phyloP scores from a whole-genome alignment of 2,888 invertebrate species.

The Ditylenchus weischeri region DNA sequence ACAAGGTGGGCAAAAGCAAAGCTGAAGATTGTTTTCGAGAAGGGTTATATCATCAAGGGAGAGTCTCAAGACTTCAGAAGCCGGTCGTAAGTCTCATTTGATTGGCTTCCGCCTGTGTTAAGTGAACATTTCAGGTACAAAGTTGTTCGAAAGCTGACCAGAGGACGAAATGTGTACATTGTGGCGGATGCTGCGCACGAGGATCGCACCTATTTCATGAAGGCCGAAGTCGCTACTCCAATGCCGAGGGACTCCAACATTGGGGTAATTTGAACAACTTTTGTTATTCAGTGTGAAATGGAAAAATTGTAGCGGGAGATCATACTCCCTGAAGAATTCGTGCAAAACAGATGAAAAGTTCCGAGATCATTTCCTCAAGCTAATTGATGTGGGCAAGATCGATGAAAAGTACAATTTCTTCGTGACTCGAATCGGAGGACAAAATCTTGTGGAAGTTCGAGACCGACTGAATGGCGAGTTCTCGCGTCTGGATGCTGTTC shows the following conservation, averaged over 20 bases:
- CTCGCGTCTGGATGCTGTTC: not conserved
- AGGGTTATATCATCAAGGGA: too few species aligned
- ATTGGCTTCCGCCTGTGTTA: too few species aligned
- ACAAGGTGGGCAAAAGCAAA: too few species aligned
- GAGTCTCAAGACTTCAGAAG: too few species aligned
- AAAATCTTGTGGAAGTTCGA: not conserved
- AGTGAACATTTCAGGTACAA: not conserved
- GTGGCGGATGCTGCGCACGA: not conserved
- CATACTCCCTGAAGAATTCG: not conserved
- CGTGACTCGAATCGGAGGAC: not conserved
- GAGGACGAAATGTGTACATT: not conserved
- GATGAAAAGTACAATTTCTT: not conserved
- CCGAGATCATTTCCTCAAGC: slow-evolving; percentile 8
- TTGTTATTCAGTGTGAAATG: not conserved
- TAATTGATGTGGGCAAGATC: slow-evolving; percentile 1
- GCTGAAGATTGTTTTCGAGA: too few species aligned
- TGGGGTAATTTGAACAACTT: not conserved
- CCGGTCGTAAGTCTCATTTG: too few species aligned
- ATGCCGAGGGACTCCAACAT: slow-evolving; percentile 3
- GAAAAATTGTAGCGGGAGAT: not conserved
- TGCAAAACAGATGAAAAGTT: slow-evolving; percentile 10
- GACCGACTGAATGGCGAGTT: not conserved
- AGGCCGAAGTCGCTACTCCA: not conserved
- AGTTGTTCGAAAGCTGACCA: not conserved
- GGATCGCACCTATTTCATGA: not conserved